Percentiles rank a stretch among this genome's conserved stretches.
These are phyloP conservation scores for Muricea muricata DNA, from an alignment of 92 coral and sea anemone genomes.

Conservation along the genomic window DNA sequence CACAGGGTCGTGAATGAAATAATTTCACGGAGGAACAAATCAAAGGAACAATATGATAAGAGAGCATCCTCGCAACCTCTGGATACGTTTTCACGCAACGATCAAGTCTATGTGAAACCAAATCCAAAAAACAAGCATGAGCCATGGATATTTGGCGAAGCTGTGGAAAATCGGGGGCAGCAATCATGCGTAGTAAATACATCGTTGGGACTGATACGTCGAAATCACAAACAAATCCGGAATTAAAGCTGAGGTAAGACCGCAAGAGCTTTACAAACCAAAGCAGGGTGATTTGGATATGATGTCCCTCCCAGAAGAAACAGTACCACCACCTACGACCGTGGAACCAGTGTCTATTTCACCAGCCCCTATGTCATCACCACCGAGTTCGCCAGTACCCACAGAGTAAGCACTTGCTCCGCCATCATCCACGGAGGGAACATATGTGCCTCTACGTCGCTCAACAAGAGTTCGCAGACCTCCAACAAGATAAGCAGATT, in stretches of 20 bases:
- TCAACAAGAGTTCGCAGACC: slow-evolving; percentile 50
- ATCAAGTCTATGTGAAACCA: slow-evolving; percentile 45
- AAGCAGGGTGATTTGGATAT: slow-evolving; percentile 40
- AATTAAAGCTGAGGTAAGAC: slow-evolving; percentile 36
- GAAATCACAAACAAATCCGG: slow-evolving; percentile 48
- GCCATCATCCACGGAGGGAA: not conserved
- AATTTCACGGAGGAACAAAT: slow-evolving; percentile 5
- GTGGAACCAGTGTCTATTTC: too few species aligned
- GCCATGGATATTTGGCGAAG: slow-evolving; percentile 56
- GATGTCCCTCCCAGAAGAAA: slow-evolving; percentile 24
- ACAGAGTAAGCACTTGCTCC: slow-evolving; percentile 27
- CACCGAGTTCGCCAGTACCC: too few species aligned
- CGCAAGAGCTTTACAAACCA: not conserved
- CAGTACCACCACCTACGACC: slow-evolving; percentile 1
- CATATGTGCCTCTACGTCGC: slow-evolving; percentile 15
- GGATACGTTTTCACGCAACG: slow-evolving; percentile 20
- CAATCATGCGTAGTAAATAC: slow-evolving; percentile 49
- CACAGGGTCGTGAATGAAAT: slow-evolving; percentile 17
- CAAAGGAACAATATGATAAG: slow-evolving; percentile 29
- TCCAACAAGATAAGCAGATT: slow-evolving; percentile 47
- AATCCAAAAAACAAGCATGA: slow-evolving; percentile 41
- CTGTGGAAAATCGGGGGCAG: slow-evolving; percentile 21
- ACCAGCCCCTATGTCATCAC: too few species aligned
- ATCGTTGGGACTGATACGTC: slow-evolving; percentile 35
- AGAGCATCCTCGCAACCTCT: slow-evolving; percentile 31